A percentile compares a stretch with the other conserved stretches of the same genome.
Conservation (phyloP, 2,797 vertebrate genomes). For the Diplodus puntazzo region DNA sequence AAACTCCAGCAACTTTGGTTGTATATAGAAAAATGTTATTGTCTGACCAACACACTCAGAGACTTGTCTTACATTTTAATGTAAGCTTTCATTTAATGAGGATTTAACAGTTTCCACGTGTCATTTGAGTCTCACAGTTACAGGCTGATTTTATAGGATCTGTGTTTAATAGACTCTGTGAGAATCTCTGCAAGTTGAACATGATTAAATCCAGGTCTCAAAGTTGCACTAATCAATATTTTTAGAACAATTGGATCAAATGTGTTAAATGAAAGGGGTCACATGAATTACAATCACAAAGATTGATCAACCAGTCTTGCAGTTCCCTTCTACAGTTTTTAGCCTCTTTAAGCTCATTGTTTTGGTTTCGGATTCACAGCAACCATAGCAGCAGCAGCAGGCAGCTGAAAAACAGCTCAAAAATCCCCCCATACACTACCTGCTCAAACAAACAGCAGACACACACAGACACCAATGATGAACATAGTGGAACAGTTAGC, state of each 20-base stretch:
- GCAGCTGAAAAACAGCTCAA: too few relatives aligned
- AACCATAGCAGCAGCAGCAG: not conserved
- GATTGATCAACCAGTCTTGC: not conserved
- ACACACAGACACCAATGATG: not conserved
- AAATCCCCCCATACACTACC: not conserved
- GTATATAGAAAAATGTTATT: too few relatives aligned
- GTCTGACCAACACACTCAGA: too few relatives aligned
- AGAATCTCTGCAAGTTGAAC: not conserved
- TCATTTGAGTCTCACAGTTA: not conserved
- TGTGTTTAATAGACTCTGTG: not conserved
- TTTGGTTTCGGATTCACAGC: not conserved
- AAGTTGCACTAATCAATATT: not conserved
- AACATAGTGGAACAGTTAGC: not conserved
- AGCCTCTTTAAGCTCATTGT: not conserved
- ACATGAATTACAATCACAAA: not conserved
- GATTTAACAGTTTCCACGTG: not conserved
- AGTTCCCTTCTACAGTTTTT: not conserved
- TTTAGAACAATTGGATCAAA: too few relatives aligned
- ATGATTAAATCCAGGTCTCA: not conserved
- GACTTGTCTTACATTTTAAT: slow-evolving; percentile 5
- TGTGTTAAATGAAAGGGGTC: too few relatives aligned
- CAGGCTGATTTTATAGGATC: not conserved
- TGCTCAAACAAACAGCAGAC: not conserved
- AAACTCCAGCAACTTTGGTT: too few relatives aligned
- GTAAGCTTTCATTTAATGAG: not conserved